Percentiles rank a stretch among this genome's conserved stretches.
Evolutionary conservation across 2,113 vertebrate species (phyloP).

Genomic region (Colaptes auratus): DNA sequence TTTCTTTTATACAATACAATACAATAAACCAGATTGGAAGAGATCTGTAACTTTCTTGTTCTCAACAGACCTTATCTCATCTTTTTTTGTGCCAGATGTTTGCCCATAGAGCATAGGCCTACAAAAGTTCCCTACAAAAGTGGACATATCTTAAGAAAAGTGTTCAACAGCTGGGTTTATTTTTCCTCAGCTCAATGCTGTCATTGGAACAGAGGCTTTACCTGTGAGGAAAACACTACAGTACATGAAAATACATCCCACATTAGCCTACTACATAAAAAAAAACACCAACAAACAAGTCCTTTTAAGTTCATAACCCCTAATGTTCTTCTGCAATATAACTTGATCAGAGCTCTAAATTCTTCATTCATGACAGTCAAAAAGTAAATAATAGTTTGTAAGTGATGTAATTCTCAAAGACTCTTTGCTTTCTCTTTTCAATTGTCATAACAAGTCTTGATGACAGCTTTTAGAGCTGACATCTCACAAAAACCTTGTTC

Average conservation of each 20-base stretch:
- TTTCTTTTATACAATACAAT: neutral
- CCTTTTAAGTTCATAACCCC: neutral
- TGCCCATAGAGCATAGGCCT: neutral
- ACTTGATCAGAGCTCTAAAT: neutral
- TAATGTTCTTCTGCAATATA: neutral
- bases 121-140: neutral
- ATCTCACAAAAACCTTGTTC: neutral
- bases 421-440: neutral
- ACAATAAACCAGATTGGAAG: too few species aligned
- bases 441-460: neutral
- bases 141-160: neutral
- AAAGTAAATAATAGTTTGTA: slow-evolving; percentile 16
- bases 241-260: neutral
- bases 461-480: neutral
- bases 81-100: neutral
- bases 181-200: neutral
- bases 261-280: neutral
- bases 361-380: neutral
- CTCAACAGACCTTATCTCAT: neutral
- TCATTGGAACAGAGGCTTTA: neutral
- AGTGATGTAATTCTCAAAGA: neutral
- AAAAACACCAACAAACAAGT: neutral
- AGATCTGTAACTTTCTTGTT: neutral
- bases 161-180: neutral
- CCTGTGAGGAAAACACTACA: neutral